phyloP scores from a whole-genome alignment of 2,113 vertebrate genomes.

The Ageneiosus marmoratus region DNA sequence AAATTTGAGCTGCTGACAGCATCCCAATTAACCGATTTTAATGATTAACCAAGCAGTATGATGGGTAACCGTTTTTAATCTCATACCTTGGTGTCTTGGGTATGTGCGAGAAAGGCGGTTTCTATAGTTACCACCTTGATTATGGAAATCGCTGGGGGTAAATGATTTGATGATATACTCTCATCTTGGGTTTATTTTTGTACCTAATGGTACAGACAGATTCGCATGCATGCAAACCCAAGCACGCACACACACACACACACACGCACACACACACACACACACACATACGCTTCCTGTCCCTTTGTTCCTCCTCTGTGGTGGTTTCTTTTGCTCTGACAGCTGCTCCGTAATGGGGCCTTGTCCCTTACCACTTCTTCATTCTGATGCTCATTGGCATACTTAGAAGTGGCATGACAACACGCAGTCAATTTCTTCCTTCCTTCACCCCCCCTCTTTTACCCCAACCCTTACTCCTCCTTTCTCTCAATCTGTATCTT shows the following conservation, averaged over 20 bases:
- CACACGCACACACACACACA: slow-evolving; percentile 27
- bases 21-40: slow-evolving; percentile 31
- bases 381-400: slow-evolving; percentile 42
- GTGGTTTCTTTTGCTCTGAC: slow-evolving; percentile 47
- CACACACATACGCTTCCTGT: slow-evolving; percentile 28
- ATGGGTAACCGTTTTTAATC: slow-evolving; percentile 30
- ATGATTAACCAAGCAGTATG: slow-evolving; percentile 32
- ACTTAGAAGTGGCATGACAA: slow-evolving; percentile 37
- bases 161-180: slow-evolving; percentile 50
- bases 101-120: slow-evolving; percentile 30
- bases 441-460: slow-evolving; percentile 5
- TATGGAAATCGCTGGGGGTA: slow-evolving; percentile 47
- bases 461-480: slow-evolving; percentile 7
- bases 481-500: slow-evolving; percentile 29
- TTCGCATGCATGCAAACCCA: neutral
- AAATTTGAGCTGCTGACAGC: slow-evolving; percentile 8
- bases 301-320: slow-evolving; percentile 46
- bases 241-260: slow-evolving; percentile 26
- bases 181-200: slow-evolving; percentile 49
- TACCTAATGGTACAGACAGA: neutral
- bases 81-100: neutral
- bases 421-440: slow-evolving; percentile 26
- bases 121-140: slow-evolving; percentile 53
- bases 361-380: slow-evolving; percentile 45
- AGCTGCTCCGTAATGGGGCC: slow-evolving; percentile 49